Conservation (phyloP, 2,113 vertebrate species). For the Apaloderma vittatum region DNA sequence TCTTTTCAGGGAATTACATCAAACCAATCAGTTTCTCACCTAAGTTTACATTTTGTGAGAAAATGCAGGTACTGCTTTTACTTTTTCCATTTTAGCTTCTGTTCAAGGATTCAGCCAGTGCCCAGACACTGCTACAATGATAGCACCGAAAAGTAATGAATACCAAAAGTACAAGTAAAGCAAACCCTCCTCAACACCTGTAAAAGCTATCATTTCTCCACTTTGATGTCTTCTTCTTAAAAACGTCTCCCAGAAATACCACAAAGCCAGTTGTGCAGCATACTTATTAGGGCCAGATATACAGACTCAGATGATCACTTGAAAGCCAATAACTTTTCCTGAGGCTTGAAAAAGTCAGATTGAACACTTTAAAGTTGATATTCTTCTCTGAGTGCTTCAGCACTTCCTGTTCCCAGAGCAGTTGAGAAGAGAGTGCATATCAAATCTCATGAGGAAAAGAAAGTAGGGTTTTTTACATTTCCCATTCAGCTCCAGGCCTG, state of each 20-base stretch:
- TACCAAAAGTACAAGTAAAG: not conserved
- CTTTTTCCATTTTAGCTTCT: not conserved
- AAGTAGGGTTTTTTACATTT: not conserved
- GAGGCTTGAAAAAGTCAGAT: not conserved
- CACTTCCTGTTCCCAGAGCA: not conserved
- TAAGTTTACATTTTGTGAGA: not conserved
- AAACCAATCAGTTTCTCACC: not conserved
- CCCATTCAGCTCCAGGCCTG: not conserved
- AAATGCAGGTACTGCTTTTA: not conserved
- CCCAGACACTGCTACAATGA: not conserved
- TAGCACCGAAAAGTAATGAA: not conserved
- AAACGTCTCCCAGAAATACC: not conserved
- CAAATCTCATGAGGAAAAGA: not conserved
- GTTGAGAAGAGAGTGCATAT: not conserved
- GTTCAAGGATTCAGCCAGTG: not conserved
- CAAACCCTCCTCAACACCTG: fast-evolving
- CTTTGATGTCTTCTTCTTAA: not conserved
- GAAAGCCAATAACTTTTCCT: not conserved
- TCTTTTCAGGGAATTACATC: not conserved
- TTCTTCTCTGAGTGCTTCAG: not conserved
- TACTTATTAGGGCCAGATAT: not conserved
- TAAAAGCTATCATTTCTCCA: not conserved
- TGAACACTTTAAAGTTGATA: not conserved
- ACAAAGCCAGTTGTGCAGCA: not conserved
- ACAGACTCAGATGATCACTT: not conserved